Evolutionary conservation across 1,140 invertebrate genomes (phyloP), one percentile per base, ranked within the genome.

Genomic region (Batillaria attramentaria): DNA sequence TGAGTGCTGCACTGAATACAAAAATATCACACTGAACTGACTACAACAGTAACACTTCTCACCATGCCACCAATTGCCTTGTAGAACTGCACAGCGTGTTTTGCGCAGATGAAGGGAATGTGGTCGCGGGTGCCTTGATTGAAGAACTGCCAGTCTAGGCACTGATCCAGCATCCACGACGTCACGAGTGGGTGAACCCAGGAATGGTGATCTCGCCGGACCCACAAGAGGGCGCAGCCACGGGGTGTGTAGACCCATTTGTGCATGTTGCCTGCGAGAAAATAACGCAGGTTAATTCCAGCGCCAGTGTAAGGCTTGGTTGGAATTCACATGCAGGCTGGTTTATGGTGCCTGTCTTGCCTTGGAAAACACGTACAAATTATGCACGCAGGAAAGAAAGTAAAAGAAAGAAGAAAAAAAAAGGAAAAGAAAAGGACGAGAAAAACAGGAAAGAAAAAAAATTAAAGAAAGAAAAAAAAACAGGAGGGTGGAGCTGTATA

Each of bases 241-340:
- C 85, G 78, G 5, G 86, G 86, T 42, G 83, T 78, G 77, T 79
- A 88, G 28, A 81, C 35, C 87, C 87, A 88, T 60, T 88, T 88
- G 82, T 88, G 85, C 0, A 88, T 62, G 79, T 87, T 87, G n/a
- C 85, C 87, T 87, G 76, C n/a, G 72, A 46, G n/a, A 8, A 66
- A 66, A 60, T 24, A 60, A 60, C 24, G 57, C 20, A 60, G 46
- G 10, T n/a, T n/a, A n/a, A n/a, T n/a, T n/a, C n/a, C n/a, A n/a
- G n/a, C n/a, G n/a, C n/a, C n/a, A n/a, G n/a, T n/a, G n/a, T n/a
- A n/a, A n/a, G n/a, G n/a, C n/a, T n/a, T n/a, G n/a, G n/a, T n/a
- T n/a, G n/a, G n/a, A n/a, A n/a, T n/a, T n/a, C n/a, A n/a, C n/a
- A n/a, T n/a, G n/a, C n/a, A n/a, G n/a, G n/a, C n/a, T n/a, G n/a